Evolutionary conservation across 1,140 invertebrate genomes (phyloP).

Genomic region (Neodiprion fabricii): DNA sequence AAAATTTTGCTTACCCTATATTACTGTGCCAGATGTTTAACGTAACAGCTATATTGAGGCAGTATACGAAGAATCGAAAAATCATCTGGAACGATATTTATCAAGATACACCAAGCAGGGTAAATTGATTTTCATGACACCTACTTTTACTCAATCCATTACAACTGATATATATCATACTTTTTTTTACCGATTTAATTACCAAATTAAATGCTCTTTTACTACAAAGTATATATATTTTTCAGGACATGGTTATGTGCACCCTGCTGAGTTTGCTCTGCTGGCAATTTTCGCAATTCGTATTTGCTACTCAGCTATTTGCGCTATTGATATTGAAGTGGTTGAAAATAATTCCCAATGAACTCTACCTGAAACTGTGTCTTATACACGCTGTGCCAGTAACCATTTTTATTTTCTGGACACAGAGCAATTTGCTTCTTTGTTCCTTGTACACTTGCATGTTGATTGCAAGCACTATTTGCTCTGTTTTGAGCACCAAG

Average conservation of each 20-base stretch:
- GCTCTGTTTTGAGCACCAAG: constrained; percentile 18
- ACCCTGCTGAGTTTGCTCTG: constrained; percentile 64
- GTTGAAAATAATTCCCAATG: constrained; percentile 65
- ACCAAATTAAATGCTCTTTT: no score
- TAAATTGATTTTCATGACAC: constrained; percentile 14
- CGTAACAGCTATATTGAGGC: constrained; percentile 50
- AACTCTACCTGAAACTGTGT: constrained; percentile 57
- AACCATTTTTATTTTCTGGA: constrained; percentile 54
- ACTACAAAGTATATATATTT: constrained; percentile 18
- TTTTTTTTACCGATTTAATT: no score
- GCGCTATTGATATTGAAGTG: constrained; percentile 71
- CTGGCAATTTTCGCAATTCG: constrained; percentile 84
- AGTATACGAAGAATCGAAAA: constrained; percentile 1
- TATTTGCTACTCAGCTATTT: constrained; percentile 73
- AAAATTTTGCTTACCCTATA: constrained; percentile 82
- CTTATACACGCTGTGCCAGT: constrained; percentile 70
- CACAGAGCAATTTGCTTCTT: constrained; percentile 69
- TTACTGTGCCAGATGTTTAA: constrained; percentile 63
- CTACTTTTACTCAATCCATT: constrained; percentile 19
- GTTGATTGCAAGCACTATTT: constrained; percentile 41
- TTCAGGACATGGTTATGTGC: constrained; percentile 44
- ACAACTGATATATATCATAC: constrained; percentile 25
- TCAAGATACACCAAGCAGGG: not conserved
- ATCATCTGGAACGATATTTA: not conserved
- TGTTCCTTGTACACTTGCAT: constrained; percentile 70